These are phyloP conservation scores for Stigmatopora nigra DNA, from an alignment of 2,113 vertebrate genomes.

Conservation along the genomic window DNA sequence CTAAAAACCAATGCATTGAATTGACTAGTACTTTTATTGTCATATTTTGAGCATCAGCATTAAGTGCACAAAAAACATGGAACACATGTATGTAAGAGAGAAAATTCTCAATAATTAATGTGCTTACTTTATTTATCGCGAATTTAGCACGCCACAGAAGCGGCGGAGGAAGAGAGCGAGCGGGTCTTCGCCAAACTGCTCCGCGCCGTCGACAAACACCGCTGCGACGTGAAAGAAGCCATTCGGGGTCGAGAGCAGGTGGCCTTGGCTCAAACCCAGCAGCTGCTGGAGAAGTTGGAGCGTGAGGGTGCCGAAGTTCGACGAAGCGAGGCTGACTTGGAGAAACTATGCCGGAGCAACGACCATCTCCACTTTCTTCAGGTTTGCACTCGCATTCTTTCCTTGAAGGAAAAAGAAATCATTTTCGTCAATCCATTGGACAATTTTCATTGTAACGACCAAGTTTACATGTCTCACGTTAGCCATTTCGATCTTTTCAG, in stretches of 20 bases:
- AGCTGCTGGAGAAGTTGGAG: constrained; percentile 59
- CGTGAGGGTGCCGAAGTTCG: constrained; percentile 50
- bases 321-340: constrained; percentile 42
- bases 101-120: no score
- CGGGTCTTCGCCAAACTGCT: constrained; percentile 66
- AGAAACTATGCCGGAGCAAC: constrained; percentile 52
- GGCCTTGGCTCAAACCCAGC: constrained; percentile 55
- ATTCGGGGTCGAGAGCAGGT: constrained; percentile 58
- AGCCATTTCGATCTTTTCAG: no score
- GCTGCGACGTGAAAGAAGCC: constrained; percentile 58
- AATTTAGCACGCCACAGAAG: constrained; percentile 61
- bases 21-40: no score
- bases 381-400: constrained; percentile 29
- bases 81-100: no score
- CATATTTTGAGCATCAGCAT: no score
- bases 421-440: no score
- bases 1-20: no score
- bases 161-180: constrained; percentile 66
- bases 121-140: no score
- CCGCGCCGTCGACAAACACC: constrained; percentile 62
- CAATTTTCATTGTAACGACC: no score
- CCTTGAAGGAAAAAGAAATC: no score
- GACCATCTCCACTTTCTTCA: constrained; percentile 69
- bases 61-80: no score
- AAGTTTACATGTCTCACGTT: no score